These are phyloP conservation scores for Scaptomyza reducta DNA, from an alignment of 2,888 invertebrate species.

Conservation along the genomic window DNA sequence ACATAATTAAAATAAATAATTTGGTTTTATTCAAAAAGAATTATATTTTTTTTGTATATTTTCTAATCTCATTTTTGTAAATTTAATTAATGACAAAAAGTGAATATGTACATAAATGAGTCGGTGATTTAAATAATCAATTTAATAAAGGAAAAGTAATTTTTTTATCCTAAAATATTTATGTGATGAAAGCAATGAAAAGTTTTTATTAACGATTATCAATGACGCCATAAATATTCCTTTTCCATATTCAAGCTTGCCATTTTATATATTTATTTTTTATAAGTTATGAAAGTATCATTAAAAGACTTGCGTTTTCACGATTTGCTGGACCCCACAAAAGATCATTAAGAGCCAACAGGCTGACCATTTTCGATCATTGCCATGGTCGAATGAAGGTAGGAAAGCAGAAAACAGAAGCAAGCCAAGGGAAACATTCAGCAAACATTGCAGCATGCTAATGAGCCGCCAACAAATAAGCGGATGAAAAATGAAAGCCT, in stretches of 20 bases:
- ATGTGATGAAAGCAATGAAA: too few species aligned
- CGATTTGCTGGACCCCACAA: conserved; percentile 29
- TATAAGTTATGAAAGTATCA: conserved; percentile 20
- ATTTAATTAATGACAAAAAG: too few species aligned
- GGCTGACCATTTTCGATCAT: conserved; percentile 70
- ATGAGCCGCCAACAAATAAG: conserved; percentile 64
- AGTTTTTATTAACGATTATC: too few species aligned
- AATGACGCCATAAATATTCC: neutral
- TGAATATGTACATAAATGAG: too few species aligned
- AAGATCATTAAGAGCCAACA: conserved; percentile 33
- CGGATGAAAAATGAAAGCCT: conserved; percentile 54
- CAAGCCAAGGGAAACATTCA: conserved; percentile 41
- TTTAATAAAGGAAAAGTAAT: too few species aligned
- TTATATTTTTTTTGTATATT: too few species aligned
- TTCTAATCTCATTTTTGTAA: too few species aligned
- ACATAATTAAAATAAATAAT: too few species aligned
- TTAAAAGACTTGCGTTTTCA: conserved; percentile 15
- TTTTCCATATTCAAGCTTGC: neutral
- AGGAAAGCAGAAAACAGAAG: conserved; percentile 35
- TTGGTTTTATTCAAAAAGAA: too few species aligned
- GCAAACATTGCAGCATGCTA: conserved; percentile 66
- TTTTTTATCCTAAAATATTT: too few species aligned
- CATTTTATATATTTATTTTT: neutral
- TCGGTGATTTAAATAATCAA: too few species aligned
- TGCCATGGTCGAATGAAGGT: conserved; percentile 62